Evolutionary conservation across 2,113 vertebrate genomes (phyloP).

Genomic region (Cephalopholis sonnerati): DNA sequence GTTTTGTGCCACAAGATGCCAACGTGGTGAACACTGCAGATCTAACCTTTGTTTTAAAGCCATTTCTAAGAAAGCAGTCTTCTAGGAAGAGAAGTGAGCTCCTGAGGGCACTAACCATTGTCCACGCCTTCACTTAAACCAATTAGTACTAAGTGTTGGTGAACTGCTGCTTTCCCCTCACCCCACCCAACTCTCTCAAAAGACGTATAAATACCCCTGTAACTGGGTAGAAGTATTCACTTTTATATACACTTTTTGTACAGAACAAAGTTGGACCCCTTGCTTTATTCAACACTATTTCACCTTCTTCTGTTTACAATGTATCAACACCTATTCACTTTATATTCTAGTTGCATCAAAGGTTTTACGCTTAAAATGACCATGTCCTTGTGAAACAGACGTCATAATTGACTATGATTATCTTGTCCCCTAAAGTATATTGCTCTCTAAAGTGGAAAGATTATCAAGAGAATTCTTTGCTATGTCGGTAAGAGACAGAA

Average conservation of each 20-base stretch:
- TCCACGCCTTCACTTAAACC: slow-evolving; percentile 36
- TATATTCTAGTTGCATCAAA: neutral
- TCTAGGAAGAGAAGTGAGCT: neutral
- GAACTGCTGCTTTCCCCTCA: slow-evolving; percentile 1
- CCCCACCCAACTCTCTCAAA: neutral
- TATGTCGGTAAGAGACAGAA: neutral
- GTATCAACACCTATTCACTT: neutral
- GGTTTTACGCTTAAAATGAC: neutral
- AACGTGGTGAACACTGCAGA: neutral
- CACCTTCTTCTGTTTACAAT: neutral
- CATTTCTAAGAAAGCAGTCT: slow-evolving; percentile 29
- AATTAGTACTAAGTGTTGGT: slow-evolving; percentile 43
- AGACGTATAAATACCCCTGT: slow-evolving; percentile 22
- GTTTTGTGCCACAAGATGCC: neutral
- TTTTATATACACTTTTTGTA: neutral
- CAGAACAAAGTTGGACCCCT: neutral
- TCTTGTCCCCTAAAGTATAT: neutral
- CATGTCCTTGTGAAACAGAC: neutral
- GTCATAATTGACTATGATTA: too few relatives aligned
- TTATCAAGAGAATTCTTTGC: neutral
- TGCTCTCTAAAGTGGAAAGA: neutral
- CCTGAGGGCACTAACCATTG: slow-evolving; percentile 24
- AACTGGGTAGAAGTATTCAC: neutral
- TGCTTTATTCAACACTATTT: neutral
- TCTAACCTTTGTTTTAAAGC: slow-evolving; percentile 22